These are phyloP conservation scores for Lycaena phlaeas DNA, from an alignment of 2,888 invertebrate species.

Conservation along the genomic window DNA sequence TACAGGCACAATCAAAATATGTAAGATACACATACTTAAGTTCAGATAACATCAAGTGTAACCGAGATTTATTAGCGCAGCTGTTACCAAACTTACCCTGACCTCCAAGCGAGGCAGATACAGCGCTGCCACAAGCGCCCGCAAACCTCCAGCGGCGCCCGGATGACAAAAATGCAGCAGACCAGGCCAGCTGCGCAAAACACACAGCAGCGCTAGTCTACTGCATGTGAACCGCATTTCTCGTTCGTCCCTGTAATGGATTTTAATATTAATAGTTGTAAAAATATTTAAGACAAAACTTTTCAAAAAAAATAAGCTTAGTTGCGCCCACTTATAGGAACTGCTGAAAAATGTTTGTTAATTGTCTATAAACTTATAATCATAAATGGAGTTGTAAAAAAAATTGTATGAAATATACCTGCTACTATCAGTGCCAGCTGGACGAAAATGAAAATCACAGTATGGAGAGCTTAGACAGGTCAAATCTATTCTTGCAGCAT, in stretches of 20 bases:
- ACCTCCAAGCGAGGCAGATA: constrained; percentile 92
- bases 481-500: constrained; percentile 83
- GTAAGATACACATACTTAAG: too few relatives aligned
- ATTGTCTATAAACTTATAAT: too few relatives aligned
- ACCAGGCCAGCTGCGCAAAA: constrained; percentile 94
- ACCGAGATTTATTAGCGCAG: too few relatives aligned
- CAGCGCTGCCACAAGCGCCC: constrained; percentile 83
- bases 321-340: too few relatives aligned
- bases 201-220: constrained; percentile 85
- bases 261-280: neutral
- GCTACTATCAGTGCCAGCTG: constrained; percentile 80
- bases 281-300: too few relatives aligned
- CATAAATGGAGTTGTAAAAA: too few relatives aligned
- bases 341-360: too few relatives aligned
- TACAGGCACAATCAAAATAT: too few relatives aligned
- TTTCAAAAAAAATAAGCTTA: too few relatives aligned
- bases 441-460: constrained; percentile 89
- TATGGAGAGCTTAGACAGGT: constrained; percentile 91
- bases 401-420: constrained; percentile 57
- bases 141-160: constrained; percentile 80
- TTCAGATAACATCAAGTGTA: too few relatives aligned
- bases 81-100: constrained; percentile 81
- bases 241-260: constrained; percentile 77
- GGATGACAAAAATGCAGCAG: constrained; percentile 90
- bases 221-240: constrained; percentile 90